Evolutionary conservation across 92 coral and sea anemone genomes (phyloP).

Genomic region (Parazoanthus darwini): DNA sequence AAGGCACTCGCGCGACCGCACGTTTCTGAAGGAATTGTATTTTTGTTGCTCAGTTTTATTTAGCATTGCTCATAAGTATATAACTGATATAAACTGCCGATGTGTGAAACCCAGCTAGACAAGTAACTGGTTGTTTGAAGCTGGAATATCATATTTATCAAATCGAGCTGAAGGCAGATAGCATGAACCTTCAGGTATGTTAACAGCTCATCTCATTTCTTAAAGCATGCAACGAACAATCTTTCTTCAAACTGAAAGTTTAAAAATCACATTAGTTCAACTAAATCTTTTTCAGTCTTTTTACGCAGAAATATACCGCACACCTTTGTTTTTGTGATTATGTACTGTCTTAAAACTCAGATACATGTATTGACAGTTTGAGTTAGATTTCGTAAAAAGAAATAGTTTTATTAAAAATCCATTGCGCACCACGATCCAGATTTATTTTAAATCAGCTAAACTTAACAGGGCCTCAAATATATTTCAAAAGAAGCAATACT

Average conservation of each 20-base stretch:
- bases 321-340: neutral
- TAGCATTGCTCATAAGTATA: neutral
- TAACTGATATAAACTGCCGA: neutral
- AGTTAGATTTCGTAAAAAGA: too few relatives aligned
- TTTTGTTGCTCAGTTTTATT: neutral
- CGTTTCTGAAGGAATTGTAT: neutral
- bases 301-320: neutral
- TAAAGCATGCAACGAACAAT: neutral
- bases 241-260: too few relatives aligned
- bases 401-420: too few relatives aligned
- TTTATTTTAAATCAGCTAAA: too few relatives aligned
- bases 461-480: too few relatives aligned
- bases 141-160: neutral
- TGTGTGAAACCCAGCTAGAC: neutral
- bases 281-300: neutral
- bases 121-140: neutral
- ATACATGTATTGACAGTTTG: too few relatives aligned
- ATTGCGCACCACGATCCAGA: too few relatives aligned
- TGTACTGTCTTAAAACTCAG: neutral
- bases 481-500: too few relatives aligned
- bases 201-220: neutral
- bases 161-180: neutral
- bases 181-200: neutral
- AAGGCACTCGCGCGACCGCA: too few relatives aligned
- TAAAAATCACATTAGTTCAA: neutral